These are phyloP conservation scores for Dasyprocta punctata DNA, from an alignment of 2,113 vertebrate genomes.

Conservation along the genomic window DNA sequence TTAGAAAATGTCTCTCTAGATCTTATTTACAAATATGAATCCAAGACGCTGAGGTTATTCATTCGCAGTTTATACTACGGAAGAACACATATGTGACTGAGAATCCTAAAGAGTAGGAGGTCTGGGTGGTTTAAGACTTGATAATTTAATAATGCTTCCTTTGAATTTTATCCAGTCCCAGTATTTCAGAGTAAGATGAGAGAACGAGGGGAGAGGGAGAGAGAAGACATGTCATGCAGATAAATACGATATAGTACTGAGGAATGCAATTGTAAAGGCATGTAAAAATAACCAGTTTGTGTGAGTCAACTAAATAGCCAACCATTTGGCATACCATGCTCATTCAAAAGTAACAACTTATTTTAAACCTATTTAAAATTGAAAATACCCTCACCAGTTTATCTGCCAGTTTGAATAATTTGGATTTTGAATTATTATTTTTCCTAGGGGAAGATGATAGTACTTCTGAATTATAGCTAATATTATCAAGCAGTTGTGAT, in stretches of 20 bases:
- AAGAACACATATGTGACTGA: neutral
- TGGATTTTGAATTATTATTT: slow-evolving; percentile 49
- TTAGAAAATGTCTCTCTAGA: neutral
- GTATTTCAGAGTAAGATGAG: slow-evolving; percentile 15
- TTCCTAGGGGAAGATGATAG: neutral
- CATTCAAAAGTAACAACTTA: neutral
- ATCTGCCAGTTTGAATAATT: slow-evolving; percentile 23
- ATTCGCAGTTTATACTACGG: neutral
- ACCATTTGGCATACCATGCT: neutral
- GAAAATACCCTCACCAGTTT: slow-evolving; percentile 9
- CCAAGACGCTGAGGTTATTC: neutral
- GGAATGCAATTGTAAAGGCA: neutral
- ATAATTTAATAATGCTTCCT: neutral
- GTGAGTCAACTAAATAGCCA: slow-evolving; percentile 28
- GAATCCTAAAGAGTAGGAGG: slow-evolving; percentile 14
- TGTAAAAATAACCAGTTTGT: neutral
- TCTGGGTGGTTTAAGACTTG: neutral
- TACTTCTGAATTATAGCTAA: slow-evolving; percentile 37
- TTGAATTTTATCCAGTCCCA: neutral
- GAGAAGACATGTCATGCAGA: neutral
- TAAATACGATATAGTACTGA: neutral
- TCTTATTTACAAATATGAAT: slow-evolving; percentile 1
- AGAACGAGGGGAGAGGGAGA: neutral
- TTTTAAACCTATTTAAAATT: slow-evolving; percentile 45
- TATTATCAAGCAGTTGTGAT: neutral